Evolutionary conservation across 1,140 invertebrate species (phyloP).

Genomic region (Drosophila parabipectinata): DNA sequence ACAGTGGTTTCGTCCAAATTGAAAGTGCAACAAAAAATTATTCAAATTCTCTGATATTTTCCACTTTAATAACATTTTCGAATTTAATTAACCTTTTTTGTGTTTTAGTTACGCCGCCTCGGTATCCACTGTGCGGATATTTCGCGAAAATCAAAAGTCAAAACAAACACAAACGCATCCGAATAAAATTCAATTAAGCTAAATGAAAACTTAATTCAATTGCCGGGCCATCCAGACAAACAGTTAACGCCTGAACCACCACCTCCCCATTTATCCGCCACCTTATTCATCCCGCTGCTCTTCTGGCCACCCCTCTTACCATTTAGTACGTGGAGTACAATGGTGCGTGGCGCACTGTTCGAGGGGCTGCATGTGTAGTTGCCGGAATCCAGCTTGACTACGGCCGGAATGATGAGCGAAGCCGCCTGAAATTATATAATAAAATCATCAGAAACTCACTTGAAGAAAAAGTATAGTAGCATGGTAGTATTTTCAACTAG

Average conservation of each 20-base stretch:
- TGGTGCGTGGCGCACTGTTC: slow-evolving; percentile 80
- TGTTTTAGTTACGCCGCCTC: neutral
- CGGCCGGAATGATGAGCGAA: slow-evolving; percentile 83
- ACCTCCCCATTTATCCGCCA: slow-evolving; percentile 4
- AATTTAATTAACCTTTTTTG: neutral
- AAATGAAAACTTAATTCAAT: slow-evolving; percentile 84
- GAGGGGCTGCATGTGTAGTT: slow-evolving; percentile 84
- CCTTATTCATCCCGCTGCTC: neutral
- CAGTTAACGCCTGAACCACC: slow-evolving; percentile 49
- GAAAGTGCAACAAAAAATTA: slow-evolving; percentile 25
- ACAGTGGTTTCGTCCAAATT: slow-evolving; percentile 32
- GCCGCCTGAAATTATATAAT: slow-evolving; percentile 68
- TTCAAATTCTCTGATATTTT: slow-evolving; percentile 15
- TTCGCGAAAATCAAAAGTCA: slow-evolving; percentile 61
- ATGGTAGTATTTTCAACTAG: too few species aligned
- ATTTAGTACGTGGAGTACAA: slow-evolving; percentile 82
- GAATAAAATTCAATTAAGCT: slow-evolving; percentile 82
- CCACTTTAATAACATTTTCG: neutral
- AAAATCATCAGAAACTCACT: slow-evolving; percentile 26
- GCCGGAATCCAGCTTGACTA: slow-evolving; percentile 81
- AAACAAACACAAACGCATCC: slow-evolving; percentile 53
- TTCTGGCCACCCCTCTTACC: slow-evolving; percentile 60
- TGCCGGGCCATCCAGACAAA: slow-evolving; percentile 63
- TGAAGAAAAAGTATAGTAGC: neutral
- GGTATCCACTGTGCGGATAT: slow-evolving; percentile 53